A percentile compares a stretch with the other conserved stretches of the same genome.
phyloP scores from a whole-genome alignment of 2,113 vertebrate genomes.

The Burhinus bistriatus region DNA sequence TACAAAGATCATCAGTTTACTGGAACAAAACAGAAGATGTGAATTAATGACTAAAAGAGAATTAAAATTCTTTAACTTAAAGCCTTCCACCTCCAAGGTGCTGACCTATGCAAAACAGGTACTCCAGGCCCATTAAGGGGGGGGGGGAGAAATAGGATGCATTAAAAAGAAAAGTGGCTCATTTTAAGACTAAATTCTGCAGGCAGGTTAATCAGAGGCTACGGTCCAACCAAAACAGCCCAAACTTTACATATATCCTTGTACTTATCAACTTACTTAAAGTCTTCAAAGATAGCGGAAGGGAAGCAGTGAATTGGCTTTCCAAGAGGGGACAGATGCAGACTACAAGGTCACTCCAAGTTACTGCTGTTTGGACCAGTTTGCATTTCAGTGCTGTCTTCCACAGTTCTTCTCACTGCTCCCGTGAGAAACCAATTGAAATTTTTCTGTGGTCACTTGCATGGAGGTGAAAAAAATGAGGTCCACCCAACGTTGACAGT shows the following conservation, averaged over 20 bases:
- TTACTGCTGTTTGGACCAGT: not conserved
- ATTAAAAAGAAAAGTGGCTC: not conserved
- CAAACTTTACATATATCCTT: not conserved
- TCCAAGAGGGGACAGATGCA: not conserved
- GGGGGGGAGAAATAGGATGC: not conserved
- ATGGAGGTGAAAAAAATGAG: not conserved
- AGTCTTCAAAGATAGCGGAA: not conserved
- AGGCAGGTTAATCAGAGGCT: not conserved
- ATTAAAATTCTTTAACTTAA: not conserved
- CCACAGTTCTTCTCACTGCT: not conserved
- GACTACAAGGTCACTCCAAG: not conserved
- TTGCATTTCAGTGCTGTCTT: not conserved
- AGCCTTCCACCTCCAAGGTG: not conserved
- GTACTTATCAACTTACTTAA: not conserved
- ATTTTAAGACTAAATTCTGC: not conserved
- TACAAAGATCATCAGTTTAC: not conserved
- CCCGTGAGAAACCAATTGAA: not conserved
- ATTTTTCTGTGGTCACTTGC: not conserved
- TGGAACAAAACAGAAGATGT: not conserved
- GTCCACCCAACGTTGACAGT: rapidly evolving
- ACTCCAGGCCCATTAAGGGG: not conserved
- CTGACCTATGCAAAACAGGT: not conserved
- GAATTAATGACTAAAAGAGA: not conserved
- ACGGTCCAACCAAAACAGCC: not conserved
- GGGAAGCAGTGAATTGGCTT: not conserved